These are phyloP conservation scores for Cataglyphis altisquamis DNA, from an alignment of 2,888 invertebrate species.

Conservation along the genomic window DNA sequence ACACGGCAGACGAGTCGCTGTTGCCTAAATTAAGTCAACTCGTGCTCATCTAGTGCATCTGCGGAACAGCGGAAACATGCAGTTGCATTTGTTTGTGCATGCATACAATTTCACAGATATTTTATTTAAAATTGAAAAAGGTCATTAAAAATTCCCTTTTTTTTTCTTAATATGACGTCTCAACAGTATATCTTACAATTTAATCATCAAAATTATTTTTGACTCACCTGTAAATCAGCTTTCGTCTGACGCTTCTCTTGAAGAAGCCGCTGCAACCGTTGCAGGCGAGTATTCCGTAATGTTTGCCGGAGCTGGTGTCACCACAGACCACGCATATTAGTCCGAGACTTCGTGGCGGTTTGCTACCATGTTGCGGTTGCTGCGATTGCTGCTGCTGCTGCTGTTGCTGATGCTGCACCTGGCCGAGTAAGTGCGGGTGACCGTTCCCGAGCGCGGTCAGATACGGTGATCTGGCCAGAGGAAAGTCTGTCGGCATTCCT, in stretches of 20 bases:
- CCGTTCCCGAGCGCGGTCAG: constrained; percentile 84
- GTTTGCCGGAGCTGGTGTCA: constrained; percentile 98
- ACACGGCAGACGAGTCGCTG: background rate
- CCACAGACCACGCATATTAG: constrained; percentile 98
- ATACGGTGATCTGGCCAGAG: constrained; percentile 83
- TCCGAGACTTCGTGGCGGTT: constrained; percentile 89
- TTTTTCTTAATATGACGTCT: too few relatives aligned
- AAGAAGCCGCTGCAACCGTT: constrained; percentile 99
- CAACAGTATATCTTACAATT: background rate
- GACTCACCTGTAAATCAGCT: constrained; percentile 97
- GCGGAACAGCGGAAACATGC: background rate
- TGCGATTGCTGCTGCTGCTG: constrained; percentile 80
- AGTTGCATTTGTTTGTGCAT: background rate
- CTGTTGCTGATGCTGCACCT: constrained; percentile 76
- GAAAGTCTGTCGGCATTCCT: constrained; percentile 83
- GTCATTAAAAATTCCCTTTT: too few relatives aligned
- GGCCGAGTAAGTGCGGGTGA: constrained; percentile 82
- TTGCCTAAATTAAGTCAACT: background rate
- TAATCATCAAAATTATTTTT: background rate
- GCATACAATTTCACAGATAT: background rate
- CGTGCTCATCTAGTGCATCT: background rate
- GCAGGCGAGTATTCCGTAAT: constrained; percentile 99
- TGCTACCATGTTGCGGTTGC: constrained; percentile 81
- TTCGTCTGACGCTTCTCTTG: constrained; percentile 97
- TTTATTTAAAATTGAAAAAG: background rate